These are phyloP conservation scores for Salvelinus sp. DNA, from an alignment of 2,113 vertebrate genomes.

Conservation along the genomic window DNA sequence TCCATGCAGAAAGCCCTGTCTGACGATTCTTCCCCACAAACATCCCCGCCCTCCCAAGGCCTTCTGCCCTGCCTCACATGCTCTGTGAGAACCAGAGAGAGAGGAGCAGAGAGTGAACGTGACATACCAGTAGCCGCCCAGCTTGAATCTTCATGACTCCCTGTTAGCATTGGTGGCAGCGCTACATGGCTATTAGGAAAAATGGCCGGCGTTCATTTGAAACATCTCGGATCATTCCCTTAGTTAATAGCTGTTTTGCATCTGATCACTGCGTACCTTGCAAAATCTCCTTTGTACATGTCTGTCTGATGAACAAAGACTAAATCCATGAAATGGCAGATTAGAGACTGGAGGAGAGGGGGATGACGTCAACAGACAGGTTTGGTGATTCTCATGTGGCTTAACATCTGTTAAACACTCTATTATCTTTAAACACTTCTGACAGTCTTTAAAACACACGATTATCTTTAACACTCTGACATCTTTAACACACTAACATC, in stretches of 20 bases:
- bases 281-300: constrained; percentile 18
- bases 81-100: neutral
- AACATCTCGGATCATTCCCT: neutral
- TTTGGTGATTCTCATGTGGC: constrained; percentile 22
- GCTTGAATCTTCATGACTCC: neutral
- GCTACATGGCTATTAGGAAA: neutral
- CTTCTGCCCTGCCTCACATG: constrained; percentile 1
- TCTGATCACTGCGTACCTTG: neutral
- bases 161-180: neutral
- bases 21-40: constrained; percentile 4
- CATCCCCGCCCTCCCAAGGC: neutral
- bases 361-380: constrained; percentile 46
- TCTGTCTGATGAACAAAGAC: too few species aligned
- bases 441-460: too few species aligned
- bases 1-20: constrained; percentile 1
- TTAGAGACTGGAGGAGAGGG: neutral
- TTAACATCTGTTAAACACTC: constrained; percentile 11
- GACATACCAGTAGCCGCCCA: neutral
- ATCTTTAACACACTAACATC: neutral
- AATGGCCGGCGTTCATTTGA: neutral
- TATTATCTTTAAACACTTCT: neutral
- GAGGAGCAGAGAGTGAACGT: constrained; percentile 6
- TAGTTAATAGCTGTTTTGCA: neutral
- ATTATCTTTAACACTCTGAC: neutral
- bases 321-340: too few species aligned